phyloP scores from a whole-genome alignment of 1,140 invertebrate genomes.

The Macrotrachela quadricornifera region DNA sequence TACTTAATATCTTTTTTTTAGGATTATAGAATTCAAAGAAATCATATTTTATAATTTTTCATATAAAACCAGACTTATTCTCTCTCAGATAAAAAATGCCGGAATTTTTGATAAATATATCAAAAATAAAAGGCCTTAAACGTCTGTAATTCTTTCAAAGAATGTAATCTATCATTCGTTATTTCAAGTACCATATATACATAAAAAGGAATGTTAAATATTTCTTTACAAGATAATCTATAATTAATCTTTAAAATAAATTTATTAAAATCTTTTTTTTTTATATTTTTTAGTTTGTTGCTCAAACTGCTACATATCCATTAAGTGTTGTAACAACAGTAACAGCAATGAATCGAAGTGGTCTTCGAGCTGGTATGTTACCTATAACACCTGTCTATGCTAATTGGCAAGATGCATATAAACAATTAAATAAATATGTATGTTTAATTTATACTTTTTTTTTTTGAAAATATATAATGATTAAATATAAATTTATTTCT shows the following conservation, averaged over 20 bases:
- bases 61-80: no score
- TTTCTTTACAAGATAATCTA: not conserved
- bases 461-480: not conserved
- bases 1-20: no score
- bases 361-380: not conserved
- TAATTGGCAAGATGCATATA: constrained; percentile 2
- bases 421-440: constrained; percentile 2
- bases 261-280: not conserved
- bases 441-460: no score
- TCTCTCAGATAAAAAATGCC: no score
- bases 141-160: no score
- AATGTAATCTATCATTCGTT: not conserved
- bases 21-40: no score
- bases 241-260: no score
- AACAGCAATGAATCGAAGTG: constrained; percentile 1
- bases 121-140: no score
- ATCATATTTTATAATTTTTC: no score
- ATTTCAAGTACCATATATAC: not conserved
- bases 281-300: not conserved
- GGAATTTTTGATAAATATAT: no score
- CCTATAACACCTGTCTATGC: constrained; percentile 2
- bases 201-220: not conserved
- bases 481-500: no score
- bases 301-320: constrained; percentile 2
- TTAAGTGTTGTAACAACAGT: constrained; percentile 2